These are phyloP conservation scores for Aphidoletes aphidimyza DNA, from an alignment of 2,888 invertebrate species.

Conservation along the genomic window DNA sequence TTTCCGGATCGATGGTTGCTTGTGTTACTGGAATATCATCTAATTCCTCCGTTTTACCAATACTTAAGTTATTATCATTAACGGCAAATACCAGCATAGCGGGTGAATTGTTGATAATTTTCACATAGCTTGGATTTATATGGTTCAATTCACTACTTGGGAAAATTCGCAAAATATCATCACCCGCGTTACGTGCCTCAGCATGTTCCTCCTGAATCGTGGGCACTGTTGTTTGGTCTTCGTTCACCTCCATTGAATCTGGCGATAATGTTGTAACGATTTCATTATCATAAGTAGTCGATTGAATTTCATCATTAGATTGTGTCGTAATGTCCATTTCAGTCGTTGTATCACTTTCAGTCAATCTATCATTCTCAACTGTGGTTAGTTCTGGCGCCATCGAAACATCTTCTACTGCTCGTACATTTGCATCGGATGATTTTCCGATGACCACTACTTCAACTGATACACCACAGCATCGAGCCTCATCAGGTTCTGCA, in stretches of 20 bases:
- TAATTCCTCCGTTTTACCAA: not conserved
- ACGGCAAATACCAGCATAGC: not conserved
- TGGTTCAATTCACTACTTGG: not conserved
- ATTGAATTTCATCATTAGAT: too few species aligned
- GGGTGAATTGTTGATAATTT: not conserved
- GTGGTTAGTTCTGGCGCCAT: not conserved
- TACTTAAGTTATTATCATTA: not conserved
- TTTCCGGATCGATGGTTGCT: too few species aligned
- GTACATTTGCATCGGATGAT: not conserved
- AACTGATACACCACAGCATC: constrained; percentile 55
- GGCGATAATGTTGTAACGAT: too few species aligned
- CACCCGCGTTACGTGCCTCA: too few species aligned
- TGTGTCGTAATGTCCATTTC: too few species aligned
- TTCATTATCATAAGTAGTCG: too few species aligned
- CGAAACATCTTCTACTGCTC: not conserved
- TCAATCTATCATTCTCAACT: too few species aligned
- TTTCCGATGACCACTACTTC: not conserved
- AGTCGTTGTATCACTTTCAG: too few species aligned
- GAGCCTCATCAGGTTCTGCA: constrained; percentile 44
- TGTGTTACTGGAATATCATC: too few species aligned
- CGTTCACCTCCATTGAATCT: not conserved
- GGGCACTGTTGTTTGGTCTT: not conserved
- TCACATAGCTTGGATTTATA: not conserved
- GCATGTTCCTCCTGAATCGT: not conserved
- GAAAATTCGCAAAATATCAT: not conserved